Evolutionary conservation across 2,113 vertebrate genomes (phyloP), one percentile per base, ranked within the genome.

Genomic region (Callipepla squamata): DNA sequence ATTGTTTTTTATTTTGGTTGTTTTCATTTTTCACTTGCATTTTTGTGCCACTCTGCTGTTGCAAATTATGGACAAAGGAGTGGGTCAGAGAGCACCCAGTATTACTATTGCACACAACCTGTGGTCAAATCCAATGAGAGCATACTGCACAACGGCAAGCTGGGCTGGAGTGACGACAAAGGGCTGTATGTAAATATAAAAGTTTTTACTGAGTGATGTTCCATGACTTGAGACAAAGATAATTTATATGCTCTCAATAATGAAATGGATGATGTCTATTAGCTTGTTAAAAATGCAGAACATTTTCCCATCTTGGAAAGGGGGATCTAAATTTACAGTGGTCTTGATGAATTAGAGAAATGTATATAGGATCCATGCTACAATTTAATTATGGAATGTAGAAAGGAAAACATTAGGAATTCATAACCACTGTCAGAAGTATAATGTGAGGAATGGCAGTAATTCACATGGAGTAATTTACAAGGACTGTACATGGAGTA

Each of bases 111-210:
- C 22, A 13, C 11, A 36, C 8, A 36, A 42, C 13, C 28, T 74
- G 38, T 26, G 34, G 45, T 13, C 2, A 61, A 55, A 45, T 17
- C 13, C 32, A 32, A 25, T 0, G 5, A 42, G 42, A 72, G 23
- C 6, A 50, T 30, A 21, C 9, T 63, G 61, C 34, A 69, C 15
- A 0, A 0, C 47, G 25, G 63, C 42, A 44, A 8, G 20, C 11
- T 9, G 28, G 34, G 17, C 22, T 45, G 30, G 51, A 23, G 40
- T 0, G 0, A 11, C 11, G 11, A 53, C 11, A 11, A 65, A 28
- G 20, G 38, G 9, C 34, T 70, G 80, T 23, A 25, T 34, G n/a
- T 47, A 62, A 79, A 10, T 79, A 14, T 58, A 44, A 4, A 75
- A 34, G 28, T 6, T 45, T 72, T 72, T 32, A 17, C 28, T 85